These are phyloP conservation scores for Yponomeuta evonymella DNA, from an alignment of 2,888 invertebrate genomes.

Conservation along the genomic window DNA sequence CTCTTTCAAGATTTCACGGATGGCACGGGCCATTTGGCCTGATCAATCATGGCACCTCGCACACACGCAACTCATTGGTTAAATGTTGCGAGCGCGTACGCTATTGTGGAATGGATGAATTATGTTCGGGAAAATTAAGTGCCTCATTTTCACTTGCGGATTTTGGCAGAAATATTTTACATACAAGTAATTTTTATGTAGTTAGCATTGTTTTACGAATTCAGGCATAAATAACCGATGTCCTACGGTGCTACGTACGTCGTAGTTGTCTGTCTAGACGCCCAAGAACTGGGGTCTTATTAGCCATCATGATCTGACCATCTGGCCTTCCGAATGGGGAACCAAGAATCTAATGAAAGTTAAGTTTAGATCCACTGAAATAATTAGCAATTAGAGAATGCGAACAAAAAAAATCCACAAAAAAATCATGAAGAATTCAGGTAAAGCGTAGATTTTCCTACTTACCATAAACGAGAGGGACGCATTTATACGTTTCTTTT, in stretches of 20 bases:
- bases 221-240: too few species aligned
- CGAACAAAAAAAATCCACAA: background rate
- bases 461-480: constrained; percentile 61
- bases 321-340: too few species aligned
- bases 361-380: background rate
- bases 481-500: constrained; percentile 64
- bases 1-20: constrained; percentile 22
- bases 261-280: too few species aligned
- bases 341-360: too few species aligned
- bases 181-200: too few species aligned
- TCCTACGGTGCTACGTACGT: too few species aligned
- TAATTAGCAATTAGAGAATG: constrained; percentile 10
- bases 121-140: background rate
- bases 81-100: constrained; percentile 34
- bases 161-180: too few species aligned
- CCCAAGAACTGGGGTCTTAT: too few species aligned
- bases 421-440: constrained; percentile 14
- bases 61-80: constrained; percentile 35
- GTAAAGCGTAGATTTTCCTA: constrained; percentile 55
- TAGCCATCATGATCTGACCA: too few species aligned
- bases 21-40: constrained; percentile 39
- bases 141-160: background rate
- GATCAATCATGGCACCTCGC: constrained; percentile 40
- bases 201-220: too few species aligned
- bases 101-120: background rate